A percentile compares a stretch with the other conserved stretches of the same genome.
phyloP scores from a whole-genome alignment of 2,797 vertebrate genomes.

The Melanotaenia boesemani region DNA sequence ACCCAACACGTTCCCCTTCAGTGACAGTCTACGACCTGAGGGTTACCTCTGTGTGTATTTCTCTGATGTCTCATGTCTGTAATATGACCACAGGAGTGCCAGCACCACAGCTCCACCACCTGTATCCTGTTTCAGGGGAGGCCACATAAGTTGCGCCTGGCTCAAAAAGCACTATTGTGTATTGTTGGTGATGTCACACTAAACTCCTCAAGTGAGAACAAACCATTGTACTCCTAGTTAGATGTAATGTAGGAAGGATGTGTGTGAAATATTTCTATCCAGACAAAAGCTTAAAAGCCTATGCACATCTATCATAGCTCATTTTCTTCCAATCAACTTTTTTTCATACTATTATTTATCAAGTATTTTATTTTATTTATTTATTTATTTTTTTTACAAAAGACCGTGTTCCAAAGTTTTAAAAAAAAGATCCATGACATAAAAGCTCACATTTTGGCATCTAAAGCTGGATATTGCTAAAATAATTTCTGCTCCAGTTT shows the following conservation, averaged over 20 bases:
- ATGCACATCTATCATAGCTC: not conserved
- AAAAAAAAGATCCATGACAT: not conserved
- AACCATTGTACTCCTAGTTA: not conserved
- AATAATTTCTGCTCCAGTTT: not conserved
- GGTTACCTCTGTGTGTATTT: conserved; percentile 65
- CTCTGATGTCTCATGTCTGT: conserved; percentile 65
- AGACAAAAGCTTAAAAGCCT: not conserved
- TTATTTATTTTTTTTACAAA: not conserved
- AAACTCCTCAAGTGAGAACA: conserved; percentile 60
- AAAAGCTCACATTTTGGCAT: not conserved
- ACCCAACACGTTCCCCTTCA: not conserved
- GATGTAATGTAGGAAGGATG: not conserved
- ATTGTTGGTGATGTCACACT: conserved; percentile 64
- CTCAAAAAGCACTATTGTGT: conserved; percentile 47
- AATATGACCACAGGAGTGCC: conserved; percentile 76
- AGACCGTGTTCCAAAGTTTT: not conserved
- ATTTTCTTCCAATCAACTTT: not conserved
- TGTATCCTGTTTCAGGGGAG: conserved; percentile 79
- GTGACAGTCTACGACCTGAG: conserved; percentile 58
- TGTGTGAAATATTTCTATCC: not conserved
- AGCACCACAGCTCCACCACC: conserved; percentile 60
- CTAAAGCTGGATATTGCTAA: not conserved
- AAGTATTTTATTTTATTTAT: not conserved
- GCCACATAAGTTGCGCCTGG: conserved; percentile 53
- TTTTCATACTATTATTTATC: not conserved